Evolutionary conservation across 1,140 invertebrate genomes (phyloP), one percentile per base, ranked within the genome.

Genomic region (Eumeta japonica): DNA sequence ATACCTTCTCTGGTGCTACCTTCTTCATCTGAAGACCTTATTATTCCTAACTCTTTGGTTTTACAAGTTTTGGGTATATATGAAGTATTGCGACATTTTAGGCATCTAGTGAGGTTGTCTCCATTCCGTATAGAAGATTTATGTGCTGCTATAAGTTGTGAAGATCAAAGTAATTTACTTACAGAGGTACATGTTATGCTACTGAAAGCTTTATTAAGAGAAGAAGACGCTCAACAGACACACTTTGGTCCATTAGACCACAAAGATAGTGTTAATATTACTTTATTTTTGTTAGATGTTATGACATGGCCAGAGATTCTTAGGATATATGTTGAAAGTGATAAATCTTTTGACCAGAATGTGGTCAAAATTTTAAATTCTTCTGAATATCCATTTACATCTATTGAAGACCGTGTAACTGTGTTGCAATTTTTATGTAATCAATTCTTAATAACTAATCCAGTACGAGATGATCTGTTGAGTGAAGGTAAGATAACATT

Each of bases 111-210:
- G 4, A 80, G 94, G 37, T 75, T 98, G 3, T 94, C 94, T 10
- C 93, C 92, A 30, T 97, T 97, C 74, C 83, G 92, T 43, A 87
- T 97, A 66, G 96, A 98, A 79, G 94, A 98, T 70, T 91, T 98
- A 62, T 94, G 93, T 79, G 89, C 91, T 5, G 89, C 92, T 18
- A 57, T 98, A n/a, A 79, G 87, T 36, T 89, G 86, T 57, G 90
- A 97, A 54, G 94, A 98, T 68, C 91, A 96, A 65, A 93, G 87
- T 49, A 86, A 84, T 60, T 70, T 98, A 18, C 70, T 98, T 5
- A 86, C 88, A 10, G 95, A 98, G 76, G 84, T 96, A 50, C 94
- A 98, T 64, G 89, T 96, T 40, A 88, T 88, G 79, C 73, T 98
- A 24, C 75, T 98, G 2, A 95, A 93, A 76, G 86, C 93, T 7